These are phyloP conservation scores for Paraplagusia blochii DNA, from an alignment of 2,113 vertebrate genomes.

Conservation along the genomic window DNA sequence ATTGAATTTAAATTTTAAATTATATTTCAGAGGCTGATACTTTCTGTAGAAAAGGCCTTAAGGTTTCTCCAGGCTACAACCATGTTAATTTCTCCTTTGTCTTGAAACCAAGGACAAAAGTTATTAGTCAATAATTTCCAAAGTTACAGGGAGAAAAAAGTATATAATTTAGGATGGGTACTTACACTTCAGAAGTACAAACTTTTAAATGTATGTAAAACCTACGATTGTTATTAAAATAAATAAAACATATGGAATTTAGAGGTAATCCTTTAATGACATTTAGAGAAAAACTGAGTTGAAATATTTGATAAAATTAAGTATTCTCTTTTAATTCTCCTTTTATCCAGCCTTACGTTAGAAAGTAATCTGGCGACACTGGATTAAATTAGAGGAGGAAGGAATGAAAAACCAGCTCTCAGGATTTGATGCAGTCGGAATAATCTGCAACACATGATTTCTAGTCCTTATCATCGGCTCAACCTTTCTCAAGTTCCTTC, in stretches of 20 bases:
- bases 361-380: constrained; percentile 1
- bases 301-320: neutral
- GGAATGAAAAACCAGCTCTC: constrained; percentile 31
- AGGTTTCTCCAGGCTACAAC: constrained; percentile 30
- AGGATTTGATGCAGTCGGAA: constrained; percentile 42
- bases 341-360: neutral
- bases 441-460: constrained; percentile 55
- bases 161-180: too few species aligned
- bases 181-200: too few species aligned
- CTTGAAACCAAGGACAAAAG: constrained; percentile 32
- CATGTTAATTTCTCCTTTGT: constrained; percentile 29
- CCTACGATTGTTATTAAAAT: too few species aligned
- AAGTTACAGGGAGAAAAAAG: constrained; percentile 14
- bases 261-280: neutral
- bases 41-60: constrained; percentile 29
- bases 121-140: constrained; percentile 26
- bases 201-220: too few species aligned
- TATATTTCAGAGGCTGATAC: constrained; percentile 16
- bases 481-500: constrained; percentile 55
- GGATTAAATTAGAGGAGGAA: constrained; percentile 3
- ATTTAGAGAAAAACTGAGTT: constrained; percentile 27
- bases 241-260: too few species aligned
- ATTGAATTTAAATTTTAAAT: constrained; percentile 20
- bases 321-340: neutral
- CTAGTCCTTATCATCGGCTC: constrained; percentile 55